Conservation (phyloP, 2,797 vertebrate species). For the Zenarchopterus dispar region DNA sequence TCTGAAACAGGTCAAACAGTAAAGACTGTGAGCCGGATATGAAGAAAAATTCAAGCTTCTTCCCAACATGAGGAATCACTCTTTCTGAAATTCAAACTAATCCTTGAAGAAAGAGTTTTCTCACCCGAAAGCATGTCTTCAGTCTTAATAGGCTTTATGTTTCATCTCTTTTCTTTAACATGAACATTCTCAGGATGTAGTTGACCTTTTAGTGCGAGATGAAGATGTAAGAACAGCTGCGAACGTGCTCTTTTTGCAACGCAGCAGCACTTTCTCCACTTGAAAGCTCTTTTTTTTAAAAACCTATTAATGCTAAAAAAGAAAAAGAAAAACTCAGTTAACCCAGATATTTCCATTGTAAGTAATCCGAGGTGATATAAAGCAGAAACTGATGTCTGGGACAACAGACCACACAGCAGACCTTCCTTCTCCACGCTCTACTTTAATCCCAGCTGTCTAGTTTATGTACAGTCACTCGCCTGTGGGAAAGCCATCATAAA, state of each 20-base stretch:
- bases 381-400: neutral
- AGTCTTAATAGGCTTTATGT: slow-evolving; percentile 14
- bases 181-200: slow-evolving; percentile 10
- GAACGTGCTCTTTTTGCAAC: neutral
- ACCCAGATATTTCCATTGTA: too few relatives aligned
- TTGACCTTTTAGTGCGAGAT: slow-evolving; percentile 16
- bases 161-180: slow-evolving; percentile 23
- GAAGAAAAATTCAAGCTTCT: slow-evolving; percentile 27
- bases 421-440: slow-evolving; percentile 55
- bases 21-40: neutral
- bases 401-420: slow-evolving; percentile 49
- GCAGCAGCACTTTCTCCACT: neutral
- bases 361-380: neutral
- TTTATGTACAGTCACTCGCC: slow-evolving; percentile 79
- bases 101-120: slow-evolving; percentile 20
- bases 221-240: neutral
- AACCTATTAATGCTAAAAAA: neutral
- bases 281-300: too few relatives aligned
- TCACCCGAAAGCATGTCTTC: slow-evolving; percentile 3
- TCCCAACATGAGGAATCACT: slow-evolving; percentile 20
- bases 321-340: neutral
- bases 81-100: slow-evolving; percentile 18
- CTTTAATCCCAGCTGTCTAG: slow-evolving; percentile 74
- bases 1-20: slow-evolving; percentile 23
- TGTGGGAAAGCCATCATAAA: slow-evolving; percentile 72